phyloP scores from a whole-genome alignment of 2,797 vertebrate species.

The Psittacula echo region DNA sequence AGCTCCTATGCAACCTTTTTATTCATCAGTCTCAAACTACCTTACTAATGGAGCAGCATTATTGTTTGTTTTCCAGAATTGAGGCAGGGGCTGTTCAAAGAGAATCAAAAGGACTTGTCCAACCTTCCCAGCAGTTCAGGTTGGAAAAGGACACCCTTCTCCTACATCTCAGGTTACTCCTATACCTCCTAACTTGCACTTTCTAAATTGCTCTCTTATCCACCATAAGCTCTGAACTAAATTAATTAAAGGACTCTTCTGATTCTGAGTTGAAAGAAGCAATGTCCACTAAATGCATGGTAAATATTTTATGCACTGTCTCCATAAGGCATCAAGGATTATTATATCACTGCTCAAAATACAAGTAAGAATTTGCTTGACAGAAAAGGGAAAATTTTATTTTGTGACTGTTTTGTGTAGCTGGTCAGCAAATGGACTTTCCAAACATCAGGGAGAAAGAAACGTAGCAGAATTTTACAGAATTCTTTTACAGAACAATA shows the following conservation, averaged over 20 bases:
- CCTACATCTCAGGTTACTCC: not conserved
- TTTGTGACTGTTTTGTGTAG: not conserved
- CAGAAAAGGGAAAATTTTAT: not conserved
- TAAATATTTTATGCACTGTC: conserved; percentile 40
- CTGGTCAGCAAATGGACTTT: not conserved
- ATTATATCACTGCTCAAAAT: not conserved
- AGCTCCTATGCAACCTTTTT: not conserved
- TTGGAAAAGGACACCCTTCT: not conserved
- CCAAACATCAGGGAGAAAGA: not conserved
- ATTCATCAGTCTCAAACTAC: not conserved
- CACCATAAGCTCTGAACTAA: not conserved
- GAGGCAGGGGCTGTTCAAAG: not conserved
- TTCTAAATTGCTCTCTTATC: not conserved
- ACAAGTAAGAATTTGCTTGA: not conserved
- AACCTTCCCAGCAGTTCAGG: not conserved
- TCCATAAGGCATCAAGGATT: not conserved
- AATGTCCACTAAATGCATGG: not conserved
- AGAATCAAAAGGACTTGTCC: not conserved
- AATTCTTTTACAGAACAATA: not conserved
- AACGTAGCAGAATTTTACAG: not conserved
- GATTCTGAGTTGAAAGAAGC: not conserved
- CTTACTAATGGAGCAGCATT: not conserved
- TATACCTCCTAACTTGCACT: not conserved
- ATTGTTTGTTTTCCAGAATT: not conserved
- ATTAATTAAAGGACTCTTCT: not conserved